Evolutionary conservation across 2,113 vertebrate species (phyloP).

Genomic region (Ondatra zibethicus): DNA sequence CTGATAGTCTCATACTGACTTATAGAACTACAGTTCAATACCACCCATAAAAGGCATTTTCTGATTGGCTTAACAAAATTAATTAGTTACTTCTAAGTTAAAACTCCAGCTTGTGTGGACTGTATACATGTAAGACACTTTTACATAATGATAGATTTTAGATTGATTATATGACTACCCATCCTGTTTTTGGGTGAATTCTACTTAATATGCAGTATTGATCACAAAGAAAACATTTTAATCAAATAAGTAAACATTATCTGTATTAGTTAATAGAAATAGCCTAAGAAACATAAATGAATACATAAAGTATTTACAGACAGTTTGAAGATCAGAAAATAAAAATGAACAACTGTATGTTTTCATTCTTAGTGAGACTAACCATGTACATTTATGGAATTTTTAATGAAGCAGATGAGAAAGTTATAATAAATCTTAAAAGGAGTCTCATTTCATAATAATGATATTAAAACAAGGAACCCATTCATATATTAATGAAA

Average conservation of each 20-base stretch:
- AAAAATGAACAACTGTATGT: not conserved
- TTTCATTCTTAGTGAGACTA: not conserved
- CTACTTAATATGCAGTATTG: not conserved
- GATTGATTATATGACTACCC: conserved; percentile 10
- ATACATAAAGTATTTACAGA: not conserved
- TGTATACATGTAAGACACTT: not conserved
- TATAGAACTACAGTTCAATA: not conserved
- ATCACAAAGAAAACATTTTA: conserved; percentile 26
- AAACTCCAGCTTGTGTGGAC: accelerated
- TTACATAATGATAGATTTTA: not conserved
- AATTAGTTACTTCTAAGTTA: not conserved
- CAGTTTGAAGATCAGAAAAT: not conserved
- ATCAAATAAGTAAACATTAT: conserved; percentile 18
- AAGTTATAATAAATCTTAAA: not conserved
- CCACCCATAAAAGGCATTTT: not conserved
- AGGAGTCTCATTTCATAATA: not conserved
- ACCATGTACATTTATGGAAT: not conserved
- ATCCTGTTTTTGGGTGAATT: not conserved
- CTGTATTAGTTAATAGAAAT: not conserved
- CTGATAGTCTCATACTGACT: not conserved
- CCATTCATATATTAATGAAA: not conserved
- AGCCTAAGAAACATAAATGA: not conserved
- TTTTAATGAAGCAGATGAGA: not conserved
- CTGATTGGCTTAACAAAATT: not conserved
- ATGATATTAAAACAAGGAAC: not conserved